phyloP scores from a whole-genome alignment of 2,888 invertebrate genomes.

The Lamellibrachia satsuma region DNA sequence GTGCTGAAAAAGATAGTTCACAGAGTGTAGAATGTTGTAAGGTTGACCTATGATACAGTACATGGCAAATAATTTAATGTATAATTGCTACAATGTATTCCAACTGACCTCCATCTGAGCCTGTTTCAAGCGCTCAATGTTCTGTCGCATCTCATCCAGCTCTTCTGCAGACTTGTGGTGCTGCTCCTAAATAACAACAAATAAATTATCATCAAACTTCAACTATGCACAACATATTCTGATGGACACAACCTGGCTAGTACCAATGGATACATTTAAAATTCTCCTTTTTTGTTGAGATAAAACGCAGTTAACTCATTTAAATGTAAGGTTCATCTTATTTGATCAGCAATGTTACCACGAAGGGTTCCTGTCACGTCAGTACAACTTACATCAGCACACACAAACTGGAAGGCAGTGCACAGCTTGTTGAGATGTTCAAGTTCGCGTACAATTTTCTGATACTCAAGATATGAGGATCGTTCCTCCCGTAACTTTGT shows the following conservation, averaged over 20 bases:
- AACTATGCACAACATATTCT: not conserved
- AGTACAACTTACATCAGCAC: constrained; percentile 65
- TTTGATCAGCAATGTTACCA: not conserved
- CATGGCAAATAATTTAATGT: not conserved
- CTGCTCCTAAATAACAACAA: not conserved
- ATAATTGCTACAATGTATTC: not conserved
- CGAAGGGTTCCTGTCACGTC: not conserved
- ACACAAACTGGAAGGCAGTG: constrained; percentile 78
- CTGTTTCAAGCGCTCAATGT: constrained; percentile 48
- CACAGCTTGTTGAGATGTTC: constrained; percentile 81
- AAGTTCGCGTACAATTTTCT: constrained; percentile 83
- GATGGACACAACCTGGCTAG: not conserved
- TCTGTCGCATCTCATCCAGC: constrained; percentile 70
- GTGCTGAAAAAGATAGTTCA: constrained; percentile 14
- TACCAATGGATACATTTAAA: not conserved
- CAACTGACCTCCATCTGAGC: constrained; percentile 51
- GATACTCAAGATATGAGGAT: constrained; percentile 85
- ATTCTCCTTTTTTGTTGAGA: not conserved
- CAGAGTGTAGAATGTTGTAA: constrained; percentile 14
- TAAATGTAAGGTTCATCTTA: constrained; percentile 8
- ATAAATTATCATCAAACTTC: not conserved
- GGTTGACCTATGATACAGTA: not conserved
- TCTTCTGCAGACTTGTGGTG: constrained; percentile 70
- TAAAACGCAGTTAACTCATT: not conserved
- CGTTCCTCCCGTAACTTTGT: constrained; percentile 86